Evolutionary conservation across 2,797 vertebrate genomes (phyloP).

Genomic region (Microhierax caerulescens): DNA sequence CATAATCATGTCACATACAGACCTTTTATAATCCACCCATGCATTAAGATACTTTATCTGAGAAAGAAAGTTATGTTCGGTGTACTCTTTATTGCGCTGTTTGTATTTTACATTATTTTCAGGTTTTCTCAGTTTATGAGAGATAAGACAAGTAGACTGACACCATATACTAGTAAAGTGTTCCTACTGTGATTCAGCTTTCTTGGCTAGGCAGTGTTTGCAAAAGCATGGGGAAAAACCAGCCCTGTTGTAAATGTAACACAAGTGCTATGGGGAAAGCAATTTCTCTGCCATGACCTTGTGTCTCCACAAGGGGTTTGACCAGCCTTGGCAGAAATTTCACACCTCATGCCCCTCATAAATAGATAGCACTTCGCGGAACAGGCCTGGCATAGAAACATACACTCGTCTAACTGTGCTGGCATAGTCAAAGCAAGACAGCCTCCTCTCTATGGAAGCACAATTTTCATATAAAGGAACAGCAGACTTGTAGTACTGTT

Average conservation of each 20-base stretch:
- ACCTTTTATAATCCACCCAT: neutral
- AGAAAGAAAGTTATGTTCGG: neutral
- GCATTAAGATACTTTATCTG: neutral
- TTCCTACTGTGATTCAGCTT: neutral
- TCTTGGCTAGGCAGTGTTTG: neutral
- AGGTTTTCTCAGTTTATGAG: neutral
- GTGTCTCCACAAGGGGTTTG: neutral
- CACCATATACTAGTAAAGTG: neutral
- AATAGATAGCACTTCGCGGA: neutral
- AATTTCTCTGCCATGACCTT: neutral
- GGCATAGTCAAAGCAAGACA: neutral
- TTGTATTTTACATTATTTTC: neutral
- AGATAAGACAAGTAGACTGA: neutral
- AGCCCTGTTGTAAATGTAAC: neutral
- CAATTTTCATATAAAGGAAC: neutral
- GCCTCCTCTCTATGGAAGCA: neutral
- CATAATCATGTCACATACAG: neutral
- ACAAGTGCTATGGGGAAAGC: neutral
- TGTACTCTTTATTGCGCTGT: neutral
- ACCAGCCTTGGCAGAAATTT: neutral
- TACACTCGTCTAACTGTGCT: fast-evolving
- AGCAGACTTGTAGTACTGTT: neutral
- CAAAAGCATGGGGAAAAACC: neutral
- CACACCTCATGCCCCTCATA: neutral
- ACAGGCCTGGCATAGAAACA: neutral